Base-by-base conservation (phyloP, 2,797 vertebrate genomes). In the Anguilla megastoma region DNA sequence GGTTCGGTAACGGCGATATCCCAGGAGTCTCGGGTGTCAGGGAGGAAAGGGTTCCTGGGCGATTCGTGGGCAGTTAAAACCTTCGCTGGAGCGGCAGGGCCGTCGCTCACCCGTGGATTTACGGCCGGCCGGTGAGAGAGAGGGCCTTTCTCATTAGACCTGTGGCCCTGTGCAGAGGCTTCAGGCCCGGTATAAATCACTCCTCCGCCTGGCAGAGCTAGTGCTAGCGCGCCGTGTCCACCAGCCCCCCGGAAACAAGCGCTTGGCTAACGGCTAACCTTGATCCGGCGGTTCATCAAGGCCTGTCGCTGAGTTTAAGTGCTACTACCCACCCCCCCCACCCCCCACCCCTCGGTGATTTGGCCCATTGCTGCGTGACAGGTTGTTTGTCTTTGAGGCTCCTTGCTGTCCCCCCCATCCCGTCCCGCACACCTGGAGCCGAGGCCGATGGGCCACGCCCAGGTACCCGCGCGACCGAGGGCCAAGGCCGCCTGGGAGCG, bases 161-260 rank as follows among this genome's bases (percentile, higher is more conserved):
- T 82, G 71, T 87, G 89, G 89, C 90, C 87, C 91, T 90, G 88
- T 87, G 84, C 86, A 69, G 87, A 89, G 87, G 69, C 82, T 88
- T 88, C 30, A 71, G 21, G 30, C 80, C 52, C 27, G 3, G 71
- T 71, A 85, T 86, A 89, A 91, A 91, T 91, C 82, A 90, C 85
- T 60, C 86, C 56, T 87, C 85, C 76, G 87, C 66, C 41, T 84
- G 91, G 88, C 48, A 66, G 60, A 66, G 36, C 84, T 0, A 54
- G 86, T 79, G 89, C 89, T 89, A 24, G 58, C 21, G 36, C 48
- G 4, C 76, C 79, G 41, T 79, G 7, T 10, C 50, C 18, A 69
- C 36, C 63, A 86, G 48, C 82, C 10, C 52, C 60, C 21, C 27
- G 2, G 33, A 79, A 86, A 89, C 86, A 87, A 66, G 58, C 63